These are phyloP conservation scores for Lethenteron camtschaticum DNA, from an alignment of 2,113 vertebrate genomes.

Conservation along the genomic window DNA sequence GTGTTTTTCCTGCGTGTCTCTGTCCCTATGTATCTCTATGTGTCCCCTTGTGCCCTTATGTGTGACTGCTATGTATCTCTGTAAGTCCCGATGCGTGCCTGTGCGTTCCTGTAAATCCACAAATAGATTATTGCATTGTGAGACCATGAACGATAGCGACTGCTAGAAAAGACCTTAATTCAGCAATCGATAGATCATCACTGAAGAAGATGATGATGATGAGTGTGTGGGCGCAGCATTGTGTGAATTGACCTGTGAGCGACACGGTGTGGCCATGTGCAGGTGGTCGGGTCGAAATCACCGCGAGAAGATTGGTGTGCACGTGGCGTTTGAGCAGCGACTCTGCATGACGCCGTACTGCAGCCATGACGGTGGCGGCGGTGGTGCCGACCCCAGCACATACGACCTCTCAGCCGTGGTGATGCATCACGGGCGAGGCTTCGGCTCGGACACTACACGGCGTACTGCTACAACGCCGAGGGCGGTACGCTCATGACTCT, in stretches of 20 bases:
- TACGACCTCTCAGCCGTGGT: slow-evolving; percentile 97
- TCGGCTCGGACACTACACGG: slow-evolving; percentile 99
- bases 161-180: too few relatives aligned
- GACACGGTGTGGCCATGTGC: slow-evolving; percentile 8
- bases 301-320: slow-evolving; percentile 97
- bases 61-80: too few relatives aligned
- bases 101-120: too few relatives aligned
- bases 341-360: slow-evolving; percentile 94
- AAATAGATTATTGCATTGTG: too few relatives aligned
- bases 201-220: too few relatives aligned
- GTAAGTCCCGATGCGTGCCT: too few relatives aligned
- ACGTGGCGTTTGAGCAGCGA: slow-evolving; percentile 94
- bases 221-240: too few relatives aligned
- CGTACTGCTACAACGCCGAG: slow-evolving; percentile 99
- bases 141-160: too few relatives aligned
- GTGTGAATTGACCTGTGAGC: too few relatives aligned
- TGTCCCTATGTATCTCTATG: neutral
- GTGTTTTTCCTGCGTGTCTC: neutral
- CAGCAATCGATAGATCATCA: too few relatives aligned
- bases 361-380: slow-evolving; percentile 40
- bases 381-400: slow-evolving; percentile 19
- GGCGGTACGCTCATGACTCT: slow-evolving; percentile 46
- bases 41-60: too few relatives aligned
- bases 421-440: slow-evolving; percentile 98
- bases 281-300: slow-evolving; percentile 99